Evolutionary conservation across 2,888 invertebrate species (phyloP), one percentile per base, ranked within the genome.

Genomic region (Halictus ligatus): DNA sequence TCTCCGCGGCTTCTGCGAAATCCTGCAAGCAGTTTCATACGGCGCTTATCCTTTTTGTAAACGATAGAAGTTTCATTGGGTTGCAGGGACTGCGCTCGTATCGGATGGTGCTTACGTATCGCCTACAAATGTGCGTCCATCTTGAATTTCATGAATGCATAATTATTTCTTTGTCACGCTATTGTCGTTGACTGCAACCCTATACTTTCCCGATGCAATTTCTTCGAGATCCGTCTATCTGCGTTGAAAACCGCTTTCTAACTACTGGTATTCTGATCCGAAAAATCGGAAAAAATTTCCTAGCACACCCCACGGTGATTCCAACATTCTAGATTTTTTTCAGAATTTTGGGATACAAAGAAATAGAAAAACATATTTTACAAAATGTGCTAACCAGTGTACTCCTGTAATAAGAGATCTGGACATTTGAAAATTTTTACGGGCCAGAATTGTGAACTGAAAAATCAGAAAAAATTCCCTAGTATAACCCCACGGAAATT

Each of bases 131-230:
- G 84, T 78, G 87, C 82, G 80, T 87, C 82, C 81, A 64, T 78
- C 84, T 78, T 85, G 84, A 87, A 82, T 85, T 78, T 87, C 88
- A 87, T 87, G 88, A 88, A 87, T 88, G 77, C 75, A 80, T 82
- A 81, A 88, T 87, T 81, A 80, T 81, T 79, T 81, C 81, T 87
- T 73, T 87, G 74, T 82, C 71, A 40, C 50, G 72, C 43, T 50
- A 48, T 50, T 50, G 43, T 77, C 29, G 76, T 69, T 76, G 43
- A 40, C 60, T 43, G 73, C 67, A 5, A 58, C 21, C 69, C n/a
- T 64, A 75, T 79, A 78, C 75, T 50, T 77, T 76, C 69, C 21
- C 40, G 35, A 12, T 21, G 69, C 21, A 35, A 69, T 69, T 69
- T 40, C 40, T 35, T 50, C 50, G 29, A 6, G 50, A 73, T 64